Evolutionary conservation across 2,888 invertebrate species (phyloP), one percentile per base, ranked within the genome.

Genomic region (Andricus quercusramuli): DNA sequence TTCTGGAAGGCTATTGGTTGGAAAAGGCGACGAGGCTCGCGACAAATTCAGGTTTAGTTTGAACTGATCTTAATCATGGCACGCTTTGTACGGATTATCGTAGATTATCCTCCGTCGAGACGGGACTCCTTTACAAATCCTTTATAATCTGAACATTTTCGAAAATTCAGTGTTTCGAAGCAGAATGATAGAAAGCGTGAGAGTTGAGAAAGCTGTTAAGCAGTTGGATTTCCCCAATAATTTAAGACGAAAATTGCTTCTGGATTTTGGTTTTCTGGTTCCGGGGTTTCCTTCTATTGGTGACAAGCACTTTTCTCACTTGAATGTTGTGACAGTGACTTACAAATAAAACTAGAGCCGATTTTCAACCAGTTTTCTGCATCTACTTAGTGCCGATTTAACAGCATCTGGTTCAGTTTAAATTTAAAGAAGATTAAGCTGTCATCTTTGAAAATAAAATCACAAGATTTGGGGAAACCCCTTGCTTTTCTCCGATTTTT

Each of bases 351-450:
- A 81, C 62, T 62, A 62, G 62, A 65, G 79, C 78, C 68, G 56
- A 66, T 59, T 79, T 81, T 83, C 41, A 59, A 77, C 51, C 62
- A 74, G 77, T 79, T 80, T 83, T 78, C 76, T 78, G 41, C 25
- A 59, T 78, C 70, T 65, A n/a, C 70, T 79, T 82, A 74, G 41
- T 70, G 44, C 65, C 47, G 70, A 78, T 79, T 67, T 59, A 77
- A 17, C 67, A 29, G 64, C 85, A 82, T 81, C 65, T 82, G 86
- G 81, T 77, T 80, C 80, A 83, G 85, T 86, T 84, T 80, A 81
- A 78, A 79, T 77, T 79, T 81, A 77, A 66, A 37, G 47, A 78
- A 78, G n/a, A 41, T 59, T 47, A 82, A 68, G 70, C 64, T 56
- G 74, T 74, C 74, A 74, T 29, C 51, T 74, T 56, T 74, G 70